Percentiles rank a stretch among this genome's conserved stretches.
These are phyloP conservation scores for Anadara kagoshimensis DNA, from an alignment of 1,140 invertebrate species.

Conservation along the genomic window DNA sequence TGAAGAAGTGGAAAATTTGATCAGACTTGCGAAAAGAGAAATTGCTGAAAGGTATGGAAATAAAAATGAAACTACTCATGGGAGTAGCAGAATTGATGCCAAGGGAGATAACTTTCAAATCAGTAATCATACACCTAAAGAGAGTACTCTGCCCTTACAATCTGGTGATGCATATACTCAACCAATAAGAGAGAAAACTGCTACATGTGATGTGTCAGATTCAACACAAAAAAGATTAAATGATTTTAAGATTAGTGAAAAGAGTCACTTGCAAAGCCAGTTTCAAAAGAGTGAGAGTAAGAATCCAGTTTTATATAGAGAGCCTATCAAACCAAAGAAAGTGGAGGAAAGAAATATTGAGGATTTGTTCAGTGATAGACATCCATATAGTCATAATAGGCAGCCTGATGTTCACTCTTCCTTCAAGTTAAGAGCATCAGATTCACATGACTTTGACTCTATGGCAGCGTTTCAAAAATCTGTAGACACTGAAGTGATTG, in stretches of 20 bases:
- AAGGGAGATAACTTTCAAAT: neutral
- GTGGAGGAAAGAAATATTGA: neutral
- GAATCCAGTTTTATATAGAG: neutral
- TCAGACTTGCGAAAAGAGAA: slow-evolving; percentile 35
- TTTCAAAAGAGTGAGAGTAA: neutral
- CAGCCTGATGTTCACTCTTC: too few species aligned
- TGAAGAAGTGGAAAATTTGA: slow-evolving; percentile 27
- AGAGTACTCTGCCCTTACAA: too few species aligned
- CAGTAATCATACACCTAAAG: too few species aligned
- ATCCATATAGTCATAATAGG: neutral
- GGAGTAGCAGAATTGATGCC: neutral
- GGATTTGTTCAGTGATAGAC: slow-evolving; percentile 17
- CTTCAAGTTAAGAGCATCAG: neutral
- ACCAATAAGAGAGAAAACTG: too few species aligned
- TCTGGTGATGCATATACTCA: too few species aligned
- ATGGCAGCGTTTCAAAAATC: slow-evolving; percentile 44
- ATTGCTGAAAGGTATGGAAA: slow-evolving; percentile 24
- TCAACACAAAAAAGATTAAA: neutral
- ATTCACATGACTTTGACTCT: slow-evolving; percentile 38
- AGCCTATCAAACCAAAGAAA: neutral
- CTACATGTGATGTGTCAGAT: too few species aligned
- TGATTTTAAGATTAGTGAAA: neutral
- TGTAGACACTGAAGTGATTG: slow-evolving; percentile 30
- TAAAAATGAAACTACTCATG: too few species aligned
- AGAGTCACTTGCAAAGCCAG: neutral